These are phyloP conservation scores for Sinodicranocentrus sp. DNA, from an alignment of 2,888 invertebrate species.

Conservation along the genomic window DNA sequence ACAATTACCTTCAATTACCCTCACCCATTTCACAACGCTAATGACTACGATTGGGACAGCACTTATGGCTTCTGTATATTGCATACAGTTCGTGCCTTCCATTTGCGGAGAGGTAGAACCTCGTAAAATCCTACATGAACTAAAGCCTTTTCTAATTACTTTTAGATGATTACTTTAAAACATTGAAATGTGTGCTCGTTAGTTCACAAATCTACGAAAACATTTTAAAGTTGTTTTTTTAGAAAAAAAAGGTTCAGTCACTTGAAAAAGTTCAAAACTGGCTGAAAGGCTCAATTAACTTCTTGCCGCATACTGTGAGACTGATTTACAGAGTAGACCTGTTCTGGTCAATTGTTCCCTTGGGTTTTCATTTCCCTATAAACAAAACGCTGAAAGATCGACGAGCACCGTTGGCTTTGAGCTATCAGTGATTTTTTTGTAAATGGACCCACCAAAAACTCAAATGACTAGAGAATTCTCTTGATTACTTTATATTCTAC, in stretches of 20 bases:
- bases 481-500: background rate
- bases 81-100: background rate
- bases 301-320: conserved; percentile 39
- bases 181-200: no score
- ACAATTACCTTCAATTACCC: conserved; percentile 65
- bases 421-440: no score
- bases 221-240: no score
- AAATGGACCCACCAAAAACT: no score
- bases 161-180: conserved; percentile 2
- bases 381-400: no score
- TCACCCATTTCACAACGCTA: conserved; percentile 60
- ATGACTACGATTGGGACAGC: conserved; percentile 41
- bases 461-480: no score
- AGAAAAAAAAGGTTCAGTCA: background rate
- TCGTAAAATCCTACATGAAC: background rate
- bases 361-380: no score
- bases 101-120: background rate
- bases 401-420: no score
- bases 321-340: conserved; percentile 19
- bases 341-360: no score
- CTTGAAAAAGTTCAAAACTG: background rate
- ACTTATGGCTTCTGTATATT: conserved; percentile 46
- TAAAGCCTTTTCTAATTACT: conserved; percentile 51
- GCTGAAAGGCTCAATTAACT: conserved; percentile 52
- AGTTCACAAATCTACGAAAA: no score